Conservation (phyloP, 2,113 vertebrate species). For the Etheostoma spectabile region DNA sequence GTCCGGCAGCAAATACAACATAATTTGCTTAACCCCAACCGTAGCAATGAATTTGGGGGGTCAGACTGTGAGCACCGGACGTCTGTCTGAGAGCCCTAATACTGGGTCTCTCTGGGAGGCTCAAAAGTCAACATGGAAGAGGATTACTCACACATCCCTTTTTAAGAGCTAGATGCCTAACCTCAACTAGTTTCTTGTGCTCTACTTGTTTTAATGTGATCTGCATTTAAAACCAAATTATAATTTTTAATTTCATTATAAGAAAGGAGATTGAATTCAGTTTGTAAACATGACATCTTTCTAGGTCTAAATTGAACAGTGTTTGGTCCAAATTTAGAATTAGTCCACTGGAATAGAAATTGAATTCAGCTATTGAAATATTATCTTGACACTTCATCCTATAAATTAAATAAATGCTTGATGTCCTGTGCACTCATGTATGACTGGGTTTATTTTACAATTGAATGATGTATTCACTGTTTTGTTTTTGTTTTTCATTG, state of each 20-base stretch:
- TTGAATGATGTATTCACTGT: conserved; percentile 2
- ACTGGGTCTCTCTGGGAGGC: not conserved
- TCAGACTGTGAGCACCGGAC: not conserved
- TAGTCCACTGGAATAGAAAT: not conserved
- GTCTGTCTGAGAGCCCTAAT: not conserved
- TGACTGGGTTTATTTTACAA: conserved; percentile 53
- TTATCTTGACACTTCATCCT: not conserved
- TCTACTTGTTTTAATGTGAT: too few relatives aligned
- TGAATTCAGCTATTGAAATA: not conserved
- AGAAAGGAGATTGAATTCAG: not conserved
- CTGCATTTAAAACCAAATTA: not conserved
- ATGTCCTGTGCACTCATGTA: conserved; percentile 1
- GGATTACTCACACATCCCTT: not conserved
- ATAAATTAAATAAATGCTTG: not conserved
- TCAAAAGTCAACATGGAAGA: conserved; percentile 1
- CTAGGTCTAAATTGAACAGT: not conserved
- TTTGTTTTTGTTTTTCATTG: not conserved
- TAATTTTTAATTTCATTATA: not conserved
- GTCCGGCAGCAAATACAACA: not conserved
- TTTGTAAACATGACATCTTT: not conserved
- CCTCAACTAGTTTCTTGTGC: not conserved
- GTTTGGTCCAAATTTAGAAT: not conserved
- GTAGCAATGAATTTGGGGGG: not conserved
- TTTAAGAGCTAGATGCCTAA: not conserved
- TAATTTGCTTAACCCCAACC: not conserved